Percentiles rank a stretch among this genome's conserved stretches.
phyloP scores from a whole-genome alignment of 1,140 invertebrate genomes.

The Ladona fulva region DNA sequence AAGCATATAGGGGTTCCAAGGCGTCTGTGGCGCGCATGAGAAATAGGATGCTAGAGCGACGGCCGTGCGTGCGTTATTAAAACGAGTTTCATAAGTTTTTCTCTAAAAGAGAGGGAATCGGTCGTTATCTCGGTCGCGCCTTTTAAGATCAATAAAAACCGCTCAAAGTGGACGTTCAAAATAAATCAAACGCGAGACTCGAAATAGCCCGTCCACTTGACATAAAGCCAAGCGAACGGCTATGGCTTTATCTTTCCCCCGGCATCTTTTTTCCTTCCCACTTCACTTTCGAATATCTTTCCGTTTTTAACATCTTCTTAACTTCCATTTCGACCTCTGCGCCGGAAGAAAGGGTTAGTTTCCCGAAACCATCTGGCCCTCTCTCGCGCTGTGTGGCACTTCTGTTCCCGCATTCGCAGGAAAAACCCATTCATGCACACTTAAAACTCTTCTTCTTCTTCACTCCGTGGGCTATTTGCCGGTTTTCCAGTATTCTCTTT shows the following conservation, averaged over 20 bases:
- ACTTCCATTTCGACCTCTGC: background rate
- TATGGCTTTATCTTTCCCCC: background rate
- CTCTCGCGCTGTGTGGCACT: background rate
- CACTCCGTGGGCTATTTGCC: too few species aligned
- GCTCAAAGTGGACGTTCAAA: background rate
- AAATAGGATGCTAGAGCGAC: too few species aligned
- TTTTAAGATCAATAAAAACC: background rate
- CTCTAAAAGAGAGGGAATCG: too few species aligned
- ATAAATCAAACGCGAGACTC: background rate
- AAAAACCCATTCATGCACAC: too few species aligned
- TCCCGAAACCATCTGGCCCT: background rate
- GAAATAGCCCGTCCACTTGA: background rate
- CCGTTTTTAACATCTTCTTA: background rate
- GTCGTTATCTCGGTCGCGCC: too few species aligned
- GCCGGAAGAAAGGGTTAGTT: background rate
- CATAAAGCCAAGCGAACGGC: background rate
- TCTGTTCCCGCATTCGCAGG: too few species aligned
- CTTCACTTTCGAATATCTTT: conserved; percentile 2
- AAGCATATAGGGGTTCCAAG: too few species aligned
- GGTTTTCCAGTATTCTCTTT: too few species aligned
- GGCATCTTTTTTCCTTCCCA: background rate
- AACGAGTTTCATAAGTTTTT: too few species aligned
- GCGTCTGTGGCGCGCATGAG: too few species aligned
- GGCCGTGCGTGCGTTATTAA: too few species aligned
- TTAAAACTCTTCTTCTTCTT: too few species aligned